These are phyloP conservation scores for Eudasyphora cyanicolor DNA, from an alignment of 2,888 invertebrate species.

Conservation along the genomic window DNA sequence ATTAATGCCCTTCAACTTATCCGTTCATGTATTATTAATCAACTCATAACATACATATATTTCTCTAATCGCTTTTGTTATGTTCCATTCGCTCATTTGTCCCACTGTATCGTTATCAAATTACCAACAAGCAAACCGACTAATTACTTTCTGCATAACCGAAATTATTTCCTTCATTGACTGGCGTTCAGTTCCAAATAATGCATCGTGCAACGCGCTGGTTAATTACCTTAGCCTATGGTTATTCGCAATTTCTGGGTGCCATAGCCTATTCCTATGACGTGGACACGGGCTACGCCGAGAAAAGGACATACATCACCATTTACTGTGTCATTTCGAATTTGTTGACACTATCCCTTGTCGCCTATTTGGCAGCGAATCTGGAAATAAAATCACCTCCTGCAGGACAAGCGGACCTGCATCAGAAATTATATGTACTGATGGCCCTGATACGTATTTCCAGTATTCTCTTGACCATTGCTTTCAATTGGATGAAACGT, in stretches of 20 bases:
- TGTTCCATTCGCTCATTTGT: no score
- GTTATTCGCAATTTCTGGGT: conserved; percentile 27
- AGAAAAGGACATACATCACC: conserved; percentile 6
- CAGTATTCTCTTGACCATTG: not conserved
- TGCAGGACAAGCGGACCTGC: not conserved
- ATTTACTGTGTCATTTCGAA: not conserved
- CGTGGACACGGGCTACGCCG: not conserved
- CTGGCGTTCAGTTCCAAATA: not conserved
- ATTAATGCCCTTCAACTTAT: no score
- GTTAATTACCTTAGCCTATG: not conserved
- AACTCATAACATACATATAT: no score
- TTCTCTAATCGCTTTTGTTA: no score
- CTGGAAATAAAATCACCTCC: not conserved
- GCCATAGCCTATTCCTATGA: conserved; percentile 26
- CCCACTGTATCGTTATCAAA: no score
- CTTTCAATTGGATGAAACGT: conserved; percentile 33
- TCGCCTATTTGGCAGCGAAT: not conserved
- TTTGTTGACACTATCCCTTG: not conserved
- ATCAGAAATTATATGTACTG: not conserved
- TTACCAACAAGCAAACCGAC: no score
- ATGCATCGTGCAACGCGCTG: conserved; percentile 17
- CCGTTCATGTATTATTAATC: no score
- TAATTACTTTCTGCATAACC: no score
- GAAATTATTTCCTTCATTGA: no score
- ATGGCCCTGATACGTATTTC: not conserved